Conservation (phyloP, 2,797 vertebrate genomes). For the Leptatherina wallacei region DNA sequence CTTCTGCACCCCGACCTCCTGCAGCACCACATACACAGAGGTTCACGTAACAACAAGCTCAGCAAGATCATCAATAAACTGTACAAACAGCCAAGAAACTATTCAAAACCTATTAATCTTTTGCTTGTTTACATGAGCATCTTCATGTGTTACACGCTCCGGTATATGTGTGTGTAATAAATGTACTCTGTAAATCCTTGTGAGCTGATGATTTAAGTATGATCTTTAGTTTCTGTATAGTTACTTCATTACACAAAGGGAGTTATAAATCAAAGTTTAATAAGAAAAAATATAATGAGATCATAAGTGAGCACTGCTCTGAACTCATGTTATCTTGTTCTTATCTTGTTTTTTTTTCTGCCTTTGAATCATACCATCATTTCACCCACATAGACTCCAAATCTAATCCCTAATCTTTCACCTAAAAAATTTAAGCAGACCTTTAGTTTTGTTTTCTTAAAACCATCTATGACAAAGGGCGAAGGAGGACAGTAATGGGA, state of each 20-base stretch:
- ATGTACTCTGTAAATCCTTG: conserved; percentile 7
- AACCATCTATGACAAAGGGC: conserved; percentile 35
- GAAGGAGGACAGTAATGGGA: conserved; percentile 48
- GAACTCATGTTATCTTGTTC: not conserved
- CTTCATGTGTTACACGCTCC: not conserved
- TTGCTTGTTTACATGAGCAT: conserved; percentile 38
- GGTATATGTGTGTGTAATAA: conserved; percentile 32
- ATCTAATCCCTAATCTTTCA: not conserved
- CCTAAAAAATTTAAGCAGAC: conserved; percentile 15
- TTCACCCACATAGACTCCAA: not conserved
- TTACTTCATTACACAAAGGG: not conserved
- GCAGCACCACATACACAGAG: conserved; percentile 38
- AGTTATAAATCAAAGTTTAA: not conserved
- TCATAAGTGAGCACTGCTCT: not conserved
- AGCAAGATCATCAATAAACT: conserved; percentile 28
- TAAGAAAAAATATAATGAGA: not conserved
- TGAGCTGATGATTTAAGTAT: not conserved
- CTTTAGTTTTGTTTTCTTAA: conserved; percentile 25
- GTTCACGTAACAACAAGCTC: conserved; percentile 34
- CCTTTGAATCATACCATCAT: too few relatives aligned
- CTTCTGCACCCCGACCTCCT: not conserved
- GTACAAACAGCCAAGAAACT: not conserved
- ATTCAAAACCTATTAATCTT: not conserved
- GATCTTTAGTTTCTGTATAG: not conserved
- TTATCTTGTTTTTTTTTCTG: not conserved